phyloP scores from a whole-genome alignment of 1,140 invertebrate genomes.

The Drosophila mayri region DNA sequence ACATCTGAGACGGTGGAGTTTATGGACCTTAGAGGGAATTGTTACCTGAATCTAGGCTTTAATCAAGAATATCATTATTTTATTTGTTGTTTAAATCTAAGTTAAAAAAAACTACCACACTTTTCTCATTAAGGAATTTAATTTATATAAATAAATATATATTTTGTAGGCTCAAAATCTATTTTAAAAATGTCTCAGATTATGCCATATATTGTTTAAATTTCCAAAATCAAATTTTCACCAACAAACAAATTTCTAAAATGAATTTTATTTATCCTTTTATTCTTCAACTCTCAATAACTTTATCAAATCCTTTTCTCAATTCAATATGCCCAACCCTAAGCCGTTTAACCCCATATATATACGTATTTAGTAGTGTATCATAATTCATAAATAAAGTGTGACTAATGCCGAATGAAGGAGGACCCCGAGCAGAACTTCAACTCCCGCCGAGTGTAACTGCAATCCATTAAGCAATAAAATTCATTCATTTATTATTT shows the following conservation, averaged over 20 bases:
- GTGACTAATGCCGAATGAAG: constrained; percentile 74
- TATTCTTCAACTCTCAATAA: neutral
- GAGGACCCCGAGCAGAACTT: constrained; percentile 47
- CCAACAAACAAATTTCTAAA: too few relatives aligned
- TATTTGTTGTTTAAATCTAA: neutral
- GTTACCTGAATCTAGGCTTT: neutral
- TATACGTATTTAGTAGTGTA: constrained; percentile 49
- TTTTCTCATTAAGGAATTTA: too few relatives aligned
- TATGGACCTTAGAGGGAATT: neutral
- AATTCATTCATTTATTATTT: constrained; percentile 83
- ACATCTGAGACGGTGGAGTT: neutral
- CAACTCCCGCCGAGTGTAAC: constrained; percentile 68
- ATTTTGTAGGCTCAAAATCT: too few relatives aligned
- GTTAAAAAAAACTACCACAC: neutral
- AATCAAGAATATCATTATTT: neutral
- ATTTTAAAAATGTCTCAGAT: too few relatives aligned
- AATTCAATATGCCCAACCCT: constrained; percentile 26
- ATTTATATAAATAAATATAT: too few relatives aligned
- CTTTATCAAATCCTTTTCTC: constrained; percentile 9
- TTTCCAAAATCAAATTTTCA: too few relatives aligned
- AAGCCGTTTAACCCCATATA: constrained; percentile 35
- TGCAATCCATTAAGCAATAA: constrained; percentile 83
- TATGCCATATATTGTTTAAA: too few relatives aligned
- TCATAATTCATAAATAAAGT: constrained; percentile 82
- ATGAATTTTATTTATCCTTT: neutral